phyloP scores from a whole-genome alignment of 2,888 invertebrate genomes.

The Drosophila prolongata region DNA sequence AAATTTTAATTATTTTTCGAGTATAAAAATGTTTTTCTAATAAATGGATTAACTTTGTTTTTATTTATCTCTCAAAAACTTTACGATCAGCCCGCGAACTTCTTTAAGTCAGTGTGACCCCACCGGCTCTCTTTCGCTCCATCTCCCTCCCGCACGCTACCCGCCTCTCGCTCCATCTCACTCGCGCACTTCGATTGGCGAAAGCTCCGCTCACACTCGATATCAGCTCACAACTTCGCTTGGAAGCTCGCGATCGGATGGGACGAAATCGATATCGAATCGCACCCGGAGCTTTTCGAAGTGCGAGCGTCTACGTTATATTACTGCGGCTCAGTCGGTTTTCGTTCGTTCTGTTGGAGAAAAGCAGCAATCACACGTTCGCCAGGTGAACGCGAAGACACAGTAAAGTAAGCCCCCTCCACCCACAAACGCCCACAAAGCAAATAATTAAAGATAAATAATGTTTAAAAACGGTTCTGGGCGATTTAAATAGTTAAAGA shows the following conservation, averaged over 20 bases:
- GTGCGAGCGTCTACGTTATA: slow-evolving; percentile 58
- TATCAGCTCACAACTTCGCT: slow-evolving; percentile 54
- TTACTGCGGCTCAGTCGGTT: slow-evolving; percentile 70
- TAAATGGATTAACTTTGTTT: too few species aligned
- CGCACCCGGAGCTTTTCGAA: slow-evolving; percentile 59
- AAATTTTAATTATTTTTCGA: too few species aligned
- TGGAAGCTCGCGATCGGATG: slow-evolving; percentile 51
- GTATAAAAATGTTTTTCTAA: too few species aligned
- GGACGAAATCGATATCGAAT: slow-evolving; percentile 24
- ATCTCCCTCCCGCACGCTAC: background rate
- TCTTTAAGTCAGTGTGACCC: slow-evolving; percentile 4
- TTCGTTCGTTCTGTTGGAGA: slow-evolving; percentile 72
- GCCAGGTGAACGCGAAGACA: slow-evolving; percentile 63
- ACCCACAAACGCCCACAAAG: slow-evolving; percentile 17
- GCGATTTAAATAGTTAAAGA: background rate
- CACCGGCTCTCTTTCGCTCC: background rate
- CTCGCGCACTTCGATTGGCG: slow-evolving; percentile 15
- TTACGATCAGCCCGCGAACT: slow-evolving; percentile 9
- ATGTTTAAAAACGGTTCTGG: slow-evolving; percentile 1
- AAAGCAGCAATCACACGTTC: slow-evolving; percentile 67
- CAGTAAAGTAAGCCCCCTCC: slow-evolving; percentile 61
- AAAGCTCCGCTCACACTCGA: slow-evolving; percentile 22
- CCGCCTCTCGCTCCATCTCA: background rate
- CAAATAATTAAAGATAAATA: slow-evolving; percentile 34
- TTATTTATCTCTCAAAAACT: background rate